Conservation (phyloP, 2,888 invertebrate species). For the Seira musarum region DNA sequence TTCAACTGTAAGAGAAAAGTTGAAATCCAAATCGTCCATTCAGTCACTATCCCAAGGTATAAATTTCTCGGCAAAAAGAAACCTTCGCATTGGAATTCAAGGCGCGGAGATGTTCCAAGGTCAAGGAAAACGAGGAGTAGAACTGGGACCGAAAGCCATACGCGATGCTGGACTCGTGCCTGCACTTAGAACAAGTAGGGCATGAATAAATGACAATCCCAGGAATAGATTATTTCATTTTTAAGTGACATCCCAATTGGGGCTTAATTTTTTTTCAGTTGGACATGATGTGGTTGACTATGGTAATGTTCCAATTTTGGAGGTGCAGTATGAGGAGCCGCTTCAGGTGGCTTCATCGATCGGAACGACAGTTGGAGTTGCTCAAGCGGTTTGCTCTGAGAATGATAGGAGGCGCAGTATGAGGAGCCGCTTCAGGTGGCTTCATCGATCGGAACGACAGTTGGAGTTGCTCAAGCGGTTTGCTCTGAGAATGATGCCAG, state of each 20-base stretch:
- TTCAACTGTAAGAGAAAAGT: not conserved
- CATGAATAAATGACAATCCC: not conserved
- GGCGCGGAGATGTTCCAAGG: conserved; percentile 61
- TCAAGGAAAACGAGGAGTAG: conserved; percentile 80
- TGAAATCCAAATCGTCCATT: not conserved
- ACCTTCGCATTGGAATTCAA: conserved; percentile 61
- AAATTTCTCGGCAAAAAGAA: not conserved
- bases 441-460: not conserved
- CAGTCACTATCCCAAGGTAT: not conserved
- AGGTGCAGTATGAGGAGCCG: conserved; percentile 22
- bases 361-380: not conserved
- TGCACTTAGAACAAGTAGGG: conserved; percentile 26
- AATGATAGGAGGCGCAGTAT: not conserved
- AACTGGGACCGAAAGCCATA: conserved; percentile 80
- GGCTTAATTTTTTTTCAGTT: conserved; percentile 72
- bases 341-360: not conserved
- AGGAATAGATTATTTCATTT: conserved; percentile 1
- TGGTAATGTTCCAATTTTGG: conserved; percentile 75
- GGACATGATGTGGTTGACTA: conserved; percentile 80
- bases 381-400: conserved; percentile 17
- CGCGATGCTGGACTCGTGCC: conserved; percentile 78
- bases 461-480: conserved; percentile 18
- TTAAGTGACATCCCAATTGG: no score
- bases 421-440: conserved; percentile 7
- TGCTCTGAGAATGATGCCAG: not conserved